A percentile compares a stretch with the other conserved stretches of the same genome.
Evolutionary conservation across 2,888 invertebrate genomes (phyloP).

Genomic region (Parapristionchus giblindavisi): DNA sequence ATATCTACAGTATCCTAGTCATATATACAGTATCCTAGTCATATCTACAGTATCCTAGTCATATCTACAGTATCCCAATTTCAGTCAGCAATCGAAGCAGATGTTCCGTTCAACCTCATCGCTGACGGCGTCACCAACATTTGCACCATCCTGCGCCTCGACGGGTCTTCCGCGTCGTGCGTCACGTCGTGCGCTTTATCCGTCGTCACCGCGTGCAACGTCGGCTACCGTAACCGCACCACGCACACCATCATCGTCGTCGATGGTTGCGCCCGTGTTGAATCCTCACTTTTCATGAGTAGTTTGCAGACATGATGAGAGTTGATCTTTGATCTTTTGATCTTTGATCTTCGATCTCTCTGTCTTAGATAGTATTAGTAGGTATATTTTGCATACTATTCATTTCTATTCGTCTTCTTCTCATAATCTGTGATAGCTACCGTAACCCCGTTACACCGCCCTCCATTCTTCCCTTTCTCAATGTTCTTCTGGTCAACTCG

Average conservation of each 20-base stretch:
- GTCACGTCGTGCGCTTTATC: slow-evolving; percentile 22
- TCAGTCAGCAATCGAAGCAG: not conserved
- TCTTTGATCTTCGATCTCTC: not conserved
- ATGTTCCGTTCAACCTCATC: not conserved
- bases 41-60: too few relatives aligned
- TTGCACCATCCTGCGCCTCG: not conserved
- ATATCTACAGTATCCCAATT: too few relatives aligned
- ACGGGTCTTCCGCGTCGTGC: not conserved
- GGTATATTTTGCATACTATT: too few relatives aligned
- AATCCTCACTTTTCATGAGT: slow-evolving; percentile 34
- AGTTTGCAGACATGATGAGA: not conserved
- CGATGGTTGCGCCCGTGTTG: not conserved
- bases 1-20: too few relatives aligned
- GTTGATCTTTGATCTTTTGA: too few relatives aligned
- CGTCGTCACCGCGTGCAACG: too few relatives aligned
- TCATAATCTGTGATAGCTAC: too few relatives aligned
- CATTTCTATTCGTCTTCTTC: too few relatives aligned
- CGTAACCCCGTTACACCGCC: not conserved
- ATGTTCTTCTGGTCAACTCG: too few relatives aligned
- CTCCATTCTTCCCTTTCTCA: not conserved
- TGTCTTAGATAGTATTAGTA: slow-evolving; percentile 16
- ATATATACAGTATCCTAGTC: too few relatives aligned
- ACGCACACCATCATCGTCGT: not conserved
- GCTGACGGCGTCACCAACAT: not conserved
- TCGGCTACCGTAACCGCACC: not conserved